Base-by-base conservation (phyloP, 2,888 invertebrate genomes). In the Smittia aterrima region DNA sequence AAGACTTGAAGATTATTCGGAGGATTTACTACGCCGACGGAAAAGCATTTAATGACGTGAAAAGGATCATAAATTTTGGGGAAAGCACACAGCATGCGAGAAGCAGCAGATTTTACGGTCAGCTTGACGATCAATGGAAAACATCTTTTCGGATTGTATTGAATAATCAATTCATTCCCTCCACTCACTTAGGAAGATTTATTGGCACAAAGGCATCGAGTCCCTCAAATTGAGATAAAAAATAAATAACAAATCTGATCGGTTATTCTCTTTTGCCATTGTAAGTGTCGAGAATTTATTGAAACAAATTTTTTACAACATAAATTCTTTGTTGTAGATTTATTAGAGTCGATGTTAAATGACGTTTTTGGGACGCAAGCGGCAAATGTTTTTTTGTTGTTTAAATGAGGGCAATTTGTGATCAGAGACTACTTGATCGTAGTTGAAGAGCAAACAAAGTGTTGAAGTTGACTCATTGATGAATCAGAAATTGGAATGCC, bases 171-270 rank as follows among this genome's bases (percentile, higher is more conserved):
- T 47, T n/a, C 4, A 47, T 47, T 47, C 47, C 47, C 47, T 32
- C 47, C 47, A n/a, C 47, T 11, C 16, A 47, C 22, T 22, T 58
- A 58, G 18, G 22, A 58, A 47, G 58, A 58, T 58, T 58, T 58
- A 22, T 11, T 18, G 58, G 18, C 2, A 58, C 22, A 58, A 58
- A 22, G 38, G 38, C 4, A 47, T 13, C 47, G 32, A 47, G 16
- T 47, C 47, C 47, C 47, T 47, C 16, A 16, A 47, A 47, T 47
- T 11, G 16, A 47, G 47, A 47, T 47, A 47, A 47, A 47, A 47
- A n/a, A 47, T 38, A 11, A 38, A 64, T 27, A 66, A 66, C 27
- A 66, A 66, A 66, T 66, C 24, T 66, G 66, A 66, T 66, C 66
- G 54, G 54, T n/a, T n/a, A n/a, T 20, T 54, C 20, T 54, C 54